Evolutionary conservation across 2,113 vertebrate species (phyloP), one percentile per base, ranked within the genome.

Genomic region (Lagopus muta): DNA sequence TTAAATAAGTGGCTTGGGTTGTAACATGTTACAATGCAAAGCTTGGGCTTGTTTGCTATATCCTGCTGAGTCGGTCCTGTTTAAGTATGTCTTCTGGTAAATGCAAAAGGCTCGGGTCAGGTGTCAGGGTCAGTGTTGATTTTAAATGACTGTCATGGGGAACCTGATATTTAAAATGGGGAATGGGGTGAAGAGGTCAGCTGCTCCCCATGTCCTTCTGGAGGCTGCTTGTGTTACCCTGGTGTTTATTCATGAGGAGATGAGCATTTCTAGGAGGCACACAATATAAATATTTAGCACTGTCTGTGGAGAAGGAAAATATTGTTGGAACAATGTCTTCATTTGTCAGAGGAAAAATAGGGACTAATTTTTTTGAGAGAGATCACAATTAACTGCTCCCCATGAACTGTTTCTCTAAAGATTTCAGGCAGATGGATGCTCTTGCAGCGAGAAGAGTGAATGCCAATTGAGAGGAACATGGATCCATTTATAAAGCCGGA

Each of bases 211-310:
- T 1, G 13, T 84, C 88, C 77, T 45, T 36, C 66, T 88, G 30
- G 48, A 88, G 87, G 64, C 50, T 75, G 48, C 64, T 73, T 0
- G 0, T 84, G 20, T 58, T 86, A 60, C 38, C 42, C 81, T 82
- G 5, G 42, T 94, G 73, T 89, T 92, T 97, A 88, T 86, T 84
- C 82, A 83, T 94, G 76, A 89, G 64, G 36, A 93, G 69, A 57
- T 48, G 70, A 90, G 50, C 38, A 47, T 75, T 95, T 76, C 88
- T 80, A 89, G 82, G 32, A 91, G 82, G 65, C 76, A 88, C 24
- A 62, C 27, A 43, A 27, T 82, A 93, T 92, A 96, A 97, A 96
- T 97, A 97, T 94, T 97, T 96, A 97, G 83, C 42, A 92, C 82
- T 76, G 62, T 69, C 88, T 83, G 65, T 64, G 22, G 57, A 89